Evolutionary conservation across 2,888 invertebrate genomes (phyloP).

Genomic region (Alloplasta piceator): DNA sequence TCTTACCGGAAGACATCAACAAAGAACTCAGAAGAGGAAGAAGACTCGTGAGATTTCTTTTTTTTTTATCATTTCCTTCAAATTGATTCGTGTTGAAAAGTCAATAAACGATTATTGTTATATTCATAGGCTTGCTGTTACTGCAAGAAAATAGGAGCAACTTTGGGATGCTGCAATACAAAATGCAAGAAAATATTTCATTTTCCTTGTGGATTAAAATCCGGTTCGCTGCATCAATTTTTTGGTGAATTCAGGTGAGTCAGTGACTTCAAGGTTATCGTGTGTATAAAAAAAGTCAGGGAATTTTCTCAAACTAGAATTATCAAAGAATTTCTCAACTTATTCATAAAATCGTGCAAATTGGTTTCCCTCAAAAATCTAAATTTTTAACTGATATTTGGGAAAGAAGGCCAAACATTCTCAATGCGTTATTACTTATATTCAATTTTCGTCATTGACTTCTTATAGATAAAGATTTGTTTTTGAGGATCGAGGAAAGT

Average conservation of each 20-base stretch:
- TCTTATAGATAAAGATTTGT: too few relatives aligned
- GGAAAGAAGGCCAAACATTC: too few relatives aligned
- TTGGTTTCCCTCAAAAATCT: too few relatives aligned
- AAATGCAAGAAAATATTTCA: slow-evolving; percentile 90
- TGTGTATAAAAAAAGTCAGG: too few relatives aligned
- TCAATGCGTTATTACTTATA: too few relatives aligned
- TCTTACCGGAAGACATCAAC: slow-evolving; percentile 88
- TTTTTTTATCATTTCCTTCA: slow-evolving; percentile 47
- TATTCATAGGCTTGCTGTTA: slow-evolving; percentile 87
- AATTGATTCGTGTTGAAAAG: not conserved
- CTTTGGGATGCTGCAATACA: slow-evolving; percentile 88
- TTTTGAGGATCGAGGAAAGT: too few relatives aligned
- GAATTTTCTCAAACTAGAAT: too few relatives aligned
- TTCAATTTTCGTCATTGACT: too few relatives aligned
- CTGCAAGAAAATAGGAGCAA: slow-evolving; percentile 88
- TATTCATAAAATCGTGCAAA: too few relatives aligned
- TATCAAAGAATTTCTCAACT: too few relatives aligned
- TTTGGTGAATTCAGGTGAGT: slow-evolving; percentile 85
- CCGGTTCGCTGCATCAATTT: slow-evolving; percentile 87
- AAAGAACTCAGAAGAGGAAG: slow-evolving; percentile 87
- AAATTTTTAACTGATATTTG: too few relatives aligned
- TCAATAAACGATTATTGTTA: not conserved
- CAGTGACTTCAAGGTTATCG: not conserved
- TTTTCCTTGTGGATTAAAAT: slow-evolving; percentile 88
- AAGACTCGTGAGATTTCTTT: slow-evolving; percentile 87